A percentile compares a stretch with the other conserved stretches of the same genome.
phyloP scores from a whole-genome alignment of 2,797 vertebrate species.

The Chelon labrosus region DNA sequence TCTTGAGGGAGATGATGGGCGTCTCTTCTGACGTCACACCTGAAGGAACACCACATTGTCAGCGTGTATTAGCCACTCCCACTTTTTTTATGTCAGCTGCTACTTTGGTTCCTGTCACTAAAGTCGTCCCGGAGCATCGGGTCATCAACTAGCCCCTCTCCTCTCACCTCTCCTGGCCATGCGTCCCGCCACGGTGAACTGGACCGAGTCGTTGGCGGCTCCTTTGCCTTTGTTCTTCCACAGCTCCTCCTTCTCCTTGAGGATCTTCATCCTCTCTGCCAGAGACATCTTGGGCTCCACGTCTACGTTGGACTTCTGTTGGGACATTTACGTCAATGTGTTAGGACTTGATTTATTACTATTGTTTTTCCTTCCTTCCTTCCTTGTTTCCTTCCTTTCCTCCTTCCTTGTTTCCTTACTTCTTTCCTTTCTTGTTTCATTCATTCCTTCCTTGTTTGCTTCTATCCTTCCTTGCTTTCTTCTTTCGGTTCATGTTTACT shows the following conservation, averaged over 20 bases:
- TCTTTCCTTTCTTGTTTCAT: too few species aligned
- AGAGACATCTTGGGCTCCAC: slow-evolving; percentile 81
- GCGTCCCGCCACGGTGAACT: slow-evolving; percentile 88
- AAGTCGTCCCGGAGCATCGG: too few species aligned
- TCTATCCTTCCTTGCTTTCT: too few species aligned
- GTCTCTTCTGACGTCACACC: slow-evolving; percentile 83
- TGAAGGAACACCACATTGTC: slow-evolving; percentile 52
- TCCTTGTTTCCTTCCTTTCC: too few species aligned
- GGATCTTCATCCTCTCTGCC: slow-evolving; percentile 84
- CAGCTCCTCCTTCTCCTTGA: slow-evolving; percentile 86
- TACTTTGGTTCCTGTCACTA: too few species aligned
- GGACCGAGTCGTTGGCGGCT: slow-evolving; percentile 86
- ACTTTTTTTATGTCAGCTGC: too few species aligned
- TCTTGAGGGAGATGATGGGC: slow-evolving; percentile 75
- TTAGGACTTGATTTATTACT: too few species aligned
- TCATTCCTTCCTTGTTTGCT: too few species aligned
- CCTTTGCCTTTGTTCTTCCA: slow-evolving; percentile 87
- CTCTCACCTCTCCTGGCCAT: slow-evolving; percentile 84
- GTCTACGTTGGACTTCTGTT: slow-evolving; percentile 78
- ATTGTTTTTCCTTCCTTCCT: too few species aligned
- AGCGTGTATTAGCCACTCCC: background rate
- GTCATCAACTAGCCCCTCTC: too few species aligned
- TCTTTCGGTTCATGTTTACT: too few species aligned
- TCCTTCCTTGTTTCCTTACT: too few species aligned
- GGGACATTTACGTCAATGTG: slow-evolving; percentile 2